Evolutionary conservation across 2,113 vertebrate species (phyloP).

Genomic region (Ceyx margarethae): DNA sequence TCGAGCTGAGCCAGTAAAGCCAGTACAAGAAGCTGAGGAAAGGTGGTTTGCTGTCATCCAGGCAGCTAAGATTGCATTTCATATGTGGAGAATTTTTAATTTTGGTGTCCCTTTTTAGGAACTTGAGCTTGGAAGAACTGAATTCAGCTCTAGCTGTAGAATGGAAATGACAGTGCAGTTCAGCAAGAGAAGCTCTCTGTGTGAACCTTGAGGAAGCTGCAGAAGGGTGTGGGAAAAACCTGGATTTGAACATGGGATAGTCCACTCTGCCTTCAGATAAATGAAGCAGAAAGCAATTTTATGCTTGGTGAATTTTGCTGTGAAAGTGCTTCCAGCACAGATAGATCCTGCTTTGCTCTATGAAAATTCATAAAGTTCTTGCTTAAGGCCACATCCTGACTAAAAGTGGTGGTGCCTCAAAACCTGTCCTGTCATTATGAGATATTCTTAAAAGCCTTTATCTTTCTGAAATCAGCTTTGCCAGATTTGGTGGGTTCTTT

Average conservation of each 20-base stretch:
- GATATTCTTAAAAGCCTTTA: neutral
- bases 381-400: neutral
- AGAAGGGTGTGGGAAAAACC: neutral
- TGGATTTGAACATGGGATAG: neutral
- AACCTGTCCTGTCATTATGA: neutral
- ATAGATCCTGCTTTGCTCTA: neutral
- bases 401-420: neutral
- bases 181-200: neutral
- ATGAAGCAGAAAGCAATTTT: neutral
- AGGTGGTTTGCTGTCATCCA: neutral
- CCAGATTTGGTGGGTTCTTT: neutral
- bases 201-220: neutral
- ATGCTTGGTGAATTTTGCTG: neutral
- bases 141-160: neutral
- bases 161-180: neutral
- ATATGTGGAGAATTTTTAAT: neutral
- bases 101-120: neutral
- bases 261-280: neutral
- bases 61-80: neutral
- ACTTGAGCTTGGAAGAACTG: neutral
- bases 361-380: neutral
- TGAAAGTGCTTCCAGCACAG: neutral
- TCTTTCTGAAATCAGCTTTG: neutral
- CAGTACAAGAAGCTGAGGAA: neutral
- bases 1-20: neutral